phyloP scores from a whole-genome alignment of 2,113 vertebrate species.

The Phalacrocorax carbo region DNA sequence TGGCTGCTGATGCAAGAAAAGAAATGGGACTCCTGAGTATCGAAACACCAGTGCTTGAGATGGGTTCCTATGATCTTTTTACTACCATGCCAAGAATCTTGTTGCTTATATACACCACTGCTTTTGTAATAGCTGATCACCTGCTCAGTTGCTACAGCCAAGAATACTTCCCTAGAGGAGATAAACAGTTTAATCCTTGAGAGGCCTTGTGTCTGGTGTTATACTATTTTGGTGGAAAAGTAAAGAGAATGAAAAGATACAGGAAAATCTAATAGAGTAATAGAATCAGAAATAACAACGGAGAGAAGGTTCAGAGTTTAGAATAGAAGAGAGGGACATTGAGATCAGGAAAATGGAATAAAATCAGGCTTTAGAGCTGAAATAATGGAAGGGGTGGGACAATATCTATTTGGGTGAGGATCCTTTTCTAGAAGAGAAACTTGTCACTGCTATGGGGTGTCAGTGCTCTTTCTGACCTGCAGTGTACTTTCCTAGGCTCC shows the following conservation, averaged over 20 bases:
- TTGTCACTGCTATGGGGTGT: not conserved
- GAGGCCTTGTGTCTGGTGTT: not conserved
- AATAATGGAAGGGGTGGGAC: not conserved
- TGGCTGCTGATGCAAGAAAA: not conserved
- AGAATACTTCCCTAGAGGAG: not conserved
- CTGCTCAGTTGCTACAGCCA: not conserved
- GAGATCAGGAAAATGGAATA: not conserved
- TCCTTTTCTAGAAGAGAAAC: not conserved
- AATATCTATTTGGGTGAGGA: not conserved
- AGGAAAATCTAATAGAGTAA: not conserved
- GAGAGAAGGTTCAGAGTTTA: not conserved
- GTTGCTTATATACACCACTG: not conserved
- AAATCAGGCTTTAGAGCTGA: not conserved
- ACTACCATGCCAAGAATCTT: not conserved
- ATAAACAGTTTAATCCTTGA: not conserved
- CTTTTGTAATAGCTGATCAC: not conserved
- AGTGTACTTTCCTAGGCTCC: not conserved
- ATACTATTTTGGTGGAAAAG: not conserved
- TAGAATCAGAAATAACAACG: not conserved
- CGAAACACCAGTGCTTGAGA: not conserved
- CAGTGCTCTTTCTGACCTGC: not conserved
- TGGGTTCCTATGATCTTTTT: not conserved
- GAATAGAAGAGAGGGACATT: not conserved
- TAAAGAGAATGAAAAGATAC: not conserved
- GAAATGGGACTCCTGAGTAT: not conserved